phyloP scores from a whole-genome alignment of 2,888 invertebrate species.

The Gnatocerus cornutus region DNA sequence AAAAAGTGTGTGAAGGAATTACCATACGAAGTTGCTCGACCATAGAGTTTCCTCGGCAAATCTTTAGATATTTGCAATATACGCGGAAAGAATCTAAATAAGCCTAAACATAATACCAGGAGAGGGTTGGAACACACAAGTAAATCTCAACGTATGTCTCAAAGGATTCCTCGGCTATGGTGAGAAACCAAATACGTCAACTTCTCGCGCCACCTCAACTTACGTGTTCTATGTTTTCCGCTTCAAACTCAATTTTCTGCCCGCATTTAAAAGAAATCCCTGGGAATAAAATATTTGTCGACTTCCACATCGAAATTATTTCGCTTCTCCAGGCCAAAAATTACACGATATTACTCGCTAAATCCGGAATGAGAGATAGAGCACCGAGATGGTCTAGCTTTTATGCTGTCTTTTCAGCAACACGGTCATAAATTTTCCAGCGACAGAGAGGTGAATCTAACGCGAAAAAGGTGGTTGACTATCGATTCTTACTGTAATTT shows the following conservation, averaged over 20 bases:
- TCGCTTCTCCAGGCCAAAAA: slow-evolving; percentile 10
- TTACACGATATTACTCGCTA: slow-evolving; percentile 20
- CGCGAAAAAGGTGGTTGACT: slow-evolving; percentile 23
- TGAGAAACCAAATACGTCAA: slow-evolving; percentile 52
- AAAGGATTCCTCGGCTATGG: slow-evolving; percentile 38
- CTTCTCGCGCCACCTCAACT: slow-evolving; percentile 49
- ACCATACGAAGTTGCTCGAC: slow-evolving; percentile 42
- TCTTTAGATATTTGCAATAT: slow-evolving; percentile 52
- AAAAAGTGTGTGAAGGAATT: slow-evolving; percentile 33
- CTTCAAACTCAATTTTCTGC: slow-evolving; percentile 50
- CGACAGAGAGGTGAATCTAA: slow-evolving; percentile 17
- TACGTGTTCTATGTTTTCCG: slow-evolving; percentile 43
- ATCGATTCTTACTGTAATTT: slow-evolving; percentile 22
- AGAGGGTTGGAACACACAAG: slow-evolving; percentile 39
- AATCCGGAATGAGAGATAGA: not conserved
- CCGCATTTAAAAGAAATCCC: slow-evolving; percentile 29
- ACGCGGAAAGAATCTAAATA: slow-evolving; percentile 53
- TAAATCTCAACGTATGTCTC: slow-evolving; percentile 50
- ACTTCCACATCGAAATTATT: slow-evolving; percentile 22
- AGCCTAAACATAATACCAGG: slow-evolving; percentile 52
- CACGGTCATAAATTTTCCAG: slow-evolving; percentile 10
- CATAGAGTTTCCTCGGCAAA: slow-evolving; percentile 45
- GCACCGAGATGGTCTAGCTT: not conserved
- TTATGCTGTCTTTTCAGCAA: slow-evolving; percentile 10
- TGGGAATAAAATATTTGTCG: slow-evolving; percentile 22